Base-by-base conservation (phyloP, 2,113 vertebrate genomes). In the Prochilodus magdalenae region DNA sequence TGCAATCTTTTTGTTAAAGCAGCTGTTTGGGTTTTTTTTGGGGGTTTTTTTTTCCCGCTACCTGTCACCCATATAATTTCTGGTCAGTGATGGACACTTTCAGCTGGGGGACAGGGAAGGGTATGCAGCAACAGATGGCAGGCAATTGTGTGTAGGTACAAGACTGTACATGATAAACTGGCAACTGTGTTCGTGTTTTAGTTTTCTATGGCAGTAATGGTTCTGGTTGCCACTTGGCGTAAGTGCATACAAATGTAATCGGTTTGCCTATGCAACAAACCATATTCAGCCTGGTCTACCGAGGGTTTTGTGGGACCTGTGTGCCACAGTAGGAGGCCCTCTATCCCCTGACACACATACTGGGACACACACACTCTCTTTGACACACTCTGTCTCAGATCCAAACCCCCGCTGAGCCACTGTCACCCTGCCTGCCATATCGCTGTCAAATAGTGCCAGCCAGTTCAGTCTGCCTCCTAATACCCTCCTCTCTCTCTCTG, bases 391-490 rank as follows among this genome's bases (percentile, higher is more conserved):
- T 24, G 14, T 73, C 79, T 60, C 60, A 69, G 53, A 78, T 73
- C 69, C 85, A 85, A 81, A 87, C 89, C 82, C 86, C 88, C 77
- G 88, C 87, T 90, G 85, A 44, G 36, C 33, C 12, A 24, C 66
- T 24, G 65, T 79, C 87, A 87, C 75, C 33, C n/a, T 73, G 33
- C 69, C 69, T 81, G 84, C 79, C 84, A 78, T 78, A 81, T 84
- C 79, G 80, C 80, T 72, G 75, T 87, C 84, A 81, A 82, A 80
- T 77, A 90, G 80, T 53, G 57, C 44, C 67, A 72, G 77, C 67
- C 40, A 10, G 67, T 62, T 72, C 53, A 71, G 73, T 82, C 73
- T 69, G 80, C 73, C 75, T 82, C 65, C 80, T 70, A 75, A 82
- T 60, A 60, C 67, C 73, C 33, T 29, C 63, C 55, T 89, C 90